Percentiles rank a stretch among this genome's conserved stretches.
Evolutionary conservation across 2,888 invertebrate genomes (phyloP).

Genomic region (Polylopha cassiicola): DNA sequence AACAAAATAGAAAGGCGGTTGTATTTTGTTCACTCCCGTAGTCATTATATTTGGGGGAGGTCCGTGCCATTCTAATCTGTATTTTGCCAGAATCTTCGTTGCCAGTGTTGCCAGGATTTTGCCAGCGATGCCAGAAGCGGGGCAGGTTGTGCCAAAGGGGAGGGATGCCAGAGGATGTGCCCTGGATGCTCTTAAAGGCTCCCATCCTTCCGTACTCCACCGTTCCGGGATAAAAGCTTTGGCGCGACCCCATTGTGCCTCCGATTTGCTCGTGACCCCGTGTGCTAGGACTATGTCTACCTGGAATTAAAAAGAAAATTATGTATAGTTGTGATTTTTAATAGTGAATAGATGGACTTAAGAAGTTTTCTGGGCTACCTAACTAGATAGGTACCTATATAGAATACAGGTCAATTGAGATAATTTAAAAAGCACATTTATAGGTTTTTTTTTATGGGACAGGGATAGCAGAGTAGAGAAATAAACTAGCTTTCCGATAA

Average conservation of each 20-base stretch:
- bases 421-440: too few relatives aligned
- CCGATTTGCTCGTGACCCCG: conserved; percentile 57
- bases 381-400: too few relatives aligned
- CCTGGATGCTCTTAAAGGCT: conserved; percentile 50
- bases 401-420: too few relatives aligned
- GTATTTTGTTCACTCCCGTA: conserved; percentile 56
- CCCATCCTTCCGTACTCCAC: conserved; percentile 57
- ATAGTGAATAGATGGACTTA: neutral
- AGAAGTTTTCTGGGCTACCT: too few relatives aligned
- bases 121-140: conserved; percentile 49
- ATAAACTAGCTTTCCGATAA: too few relatives aligned
- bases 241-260: conserved; percentile 60
- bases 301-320: conserved; percentile 30
- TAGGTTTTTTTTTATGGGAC: too few relatives aligned
- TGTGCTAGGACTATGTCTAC: conserved; percentile 69
- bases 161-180: conserved; percentile 56
- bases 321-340: conserved; percentile 5
- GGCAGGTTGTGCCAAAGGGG: conserved; percentile 62
- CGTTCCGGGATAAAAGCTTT: conserved; percentile 64
- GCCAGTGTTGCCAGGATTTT: conserved; percentile 52
- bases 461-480: too few relatives aligned
- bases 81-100: conserved; percentile 51
- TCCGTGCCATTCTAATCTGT: conserved; percentile 69
- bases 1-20: conserved; percentile 63
- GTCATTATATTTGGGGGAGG: conserved; percentile 48